Percentiles rank a stretch among this genome's conserved stretches.
These are phyloP conservation scores for Cercopithecus mona DNA, from an alignment of 2,113 vertebrate genomes.

Conservation along the genomic window DNA sequence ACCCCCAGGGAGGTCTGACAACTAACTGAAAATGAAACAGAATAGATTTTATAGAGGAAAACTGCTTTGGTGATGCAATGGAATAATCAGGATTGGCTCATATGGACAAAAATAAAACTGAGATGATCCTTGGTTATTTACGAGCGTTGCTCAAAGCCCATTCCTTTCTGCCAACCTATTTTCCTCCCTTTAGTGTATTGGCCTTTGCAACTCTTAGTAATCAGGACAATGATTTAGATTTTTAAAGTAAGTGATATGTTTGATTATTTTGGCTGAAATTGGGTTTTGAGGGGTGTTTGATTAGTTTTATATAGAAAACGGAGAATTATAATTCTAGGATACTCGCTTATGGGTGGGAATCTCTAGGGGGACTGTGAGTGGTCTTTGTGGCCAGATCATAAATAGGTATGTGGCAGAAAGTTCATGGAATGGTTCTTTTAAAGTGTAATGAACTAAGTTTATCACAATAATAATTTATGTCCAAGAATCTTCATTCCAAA, in stretches of 20 bases:
- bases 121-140: not conserved
- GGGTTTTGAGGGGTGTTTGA: not conserved
- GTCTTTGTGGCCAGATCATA: not conserved
- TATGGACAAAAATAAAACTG: not conserved
- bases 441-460: not conserved
- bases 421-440: not conserved
- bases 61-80: not conserved
- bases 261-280: not conserved
- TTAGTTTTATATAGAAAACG: not conserved
- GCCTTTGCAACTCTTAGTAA: not conserved
- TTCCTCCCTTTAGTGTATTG: too few relatives aligned
- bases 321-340: not conserved
- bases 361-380: not conserved
- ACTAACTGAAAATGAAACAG: conserved; percentile 40
- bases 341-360: not conserved
- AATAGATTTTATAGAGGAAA: conserved; percentile 36
- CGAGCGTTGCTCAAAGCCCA: not conserved
- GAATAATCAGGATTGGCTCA: not conserved
- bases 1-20: conserved; percentile 52
- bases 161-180: not conserved
- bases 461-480: not conserved
- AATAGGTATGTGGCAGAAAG: not conserved
- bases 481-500: not conserved
- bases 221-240: not conserved
- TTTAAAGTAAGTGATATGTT: not conserved